A percentile compares a stretch with the other conserved stretches of the same genome.
Evolutionary conservation across 2,113 vertebrate species (phyloP).

Genomic region (Oreotrochilus melanogaster): DNA sequence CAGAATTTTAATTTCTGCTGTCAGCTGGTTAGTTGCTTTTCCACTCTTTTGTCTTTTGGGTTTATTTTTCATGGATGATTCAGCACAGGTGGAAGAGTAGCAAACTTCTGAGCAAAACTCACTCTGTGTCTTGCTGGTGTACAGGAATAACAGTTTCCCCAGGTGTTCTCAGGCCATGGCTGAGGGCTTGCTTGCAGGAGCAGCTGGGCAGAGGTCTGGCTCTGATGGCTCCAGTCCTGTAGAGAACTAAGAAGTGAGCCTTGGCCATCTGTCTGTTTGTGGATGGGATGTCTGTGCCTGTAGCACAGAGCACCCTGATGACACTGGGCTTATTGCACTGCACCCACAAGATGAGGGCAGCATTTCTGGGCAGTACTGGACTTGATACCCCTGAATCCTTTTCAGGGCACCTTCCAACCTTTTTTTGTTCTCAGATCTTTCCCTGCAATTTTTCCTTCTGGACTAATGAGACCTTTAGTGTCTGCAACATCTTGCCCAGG

Average conservation of each 20-base stretch:
- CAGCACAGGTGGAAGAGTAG: neutral
- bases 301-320: fast-evolving
- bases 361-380: neutral
- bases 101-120: neutral
- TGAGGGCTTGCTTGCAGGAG: neutral
- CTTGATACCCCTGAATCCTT: neutral
- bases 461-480: neutral
- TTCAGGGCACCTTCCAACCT: neutral
- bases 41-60: neutral
- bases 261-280: neutral
- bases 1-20: neutral
- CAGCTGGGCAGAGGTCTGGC: neutral
- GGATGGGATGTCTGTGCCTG: neutral
- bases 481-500: neutral
- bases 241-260: neutral
- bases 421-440: neutral
- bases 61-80: neutral
- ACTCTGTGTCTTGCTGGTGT: no score
- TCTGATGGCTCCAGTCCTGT: neutral
- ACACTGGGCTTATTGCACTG: neutral
- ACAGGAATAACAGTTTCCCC: neutral
- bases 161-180: neutral
- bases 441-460: neutral
- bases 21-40: neutral
- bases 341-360: fast-evolving